Evolutionary conservation across 2,113 vertebrate genomes (phyloP).

Genomic region (Grammomys surdaster): DNA sequence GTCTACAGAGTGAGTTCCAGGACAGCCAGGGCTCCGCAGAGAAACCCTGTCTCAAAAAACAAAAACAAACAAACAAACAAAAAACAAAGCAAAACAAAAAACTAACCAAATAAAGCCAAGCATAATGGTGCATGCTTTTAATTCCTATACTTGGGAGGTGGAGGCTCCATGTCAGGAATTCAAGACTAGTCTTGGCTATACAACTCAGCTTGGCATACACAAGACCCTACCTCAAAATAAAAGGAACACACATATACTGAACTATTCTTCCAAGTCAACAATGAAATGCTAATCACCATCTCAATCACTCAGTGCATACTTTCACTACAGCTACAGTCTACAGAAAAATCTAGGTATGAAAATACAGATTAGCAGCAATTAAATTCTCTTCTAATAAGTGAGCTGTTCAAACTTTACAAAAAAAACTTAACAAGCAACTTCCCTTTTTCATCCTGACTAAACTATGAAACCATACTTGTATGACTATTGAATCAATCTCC

Average conservation of each 20-base stretch:
- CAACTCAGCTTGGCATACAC: background rate
- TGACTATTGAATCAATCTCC: slow-evolving; percentile 53
- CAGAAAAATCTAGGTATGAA: slow-evolving; percentile 54
- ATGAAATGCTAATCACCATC: slow-evolving; percentile 41
- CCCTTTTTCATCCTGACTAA: slow-evolving; percentile 64
- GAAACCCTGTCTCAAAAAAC: background rate
- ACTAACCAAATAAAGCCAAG: background rate
- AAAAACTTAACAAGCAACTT: slow-evolving; percentile 67
- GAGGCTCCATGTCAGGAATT: background rate
- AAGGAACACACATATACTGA: background rate
- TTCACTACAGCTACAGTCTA: slow-evolving; percentile 7
- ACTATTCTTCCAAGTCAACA: slow-evolving; percentile 63
- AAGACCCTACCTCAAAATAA: background rate
- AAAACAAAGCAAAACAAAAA: no score
- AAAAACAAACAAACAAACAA: no score
- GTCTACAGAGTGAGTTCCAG: background rate
- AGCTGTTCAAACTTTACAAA: slow-evolving; percentile 20
- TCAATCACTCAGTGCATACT: background rate
- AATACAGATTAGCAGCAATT: slow-evolving; percentile 34
- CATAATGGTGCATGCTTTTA: background rate
- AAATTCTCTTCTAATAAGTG: background rate
- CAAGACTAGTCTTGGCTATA: background rate
- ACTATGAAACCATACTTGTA: slow-evolving; percentile 67
- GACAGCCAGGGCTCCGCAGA: background rate
- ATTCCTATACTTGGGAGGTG: background rate